phyloP scores from a whole-genome alignment of 1,140 invertebrate genomes.

The Zaprionus ornatus region DNA sequence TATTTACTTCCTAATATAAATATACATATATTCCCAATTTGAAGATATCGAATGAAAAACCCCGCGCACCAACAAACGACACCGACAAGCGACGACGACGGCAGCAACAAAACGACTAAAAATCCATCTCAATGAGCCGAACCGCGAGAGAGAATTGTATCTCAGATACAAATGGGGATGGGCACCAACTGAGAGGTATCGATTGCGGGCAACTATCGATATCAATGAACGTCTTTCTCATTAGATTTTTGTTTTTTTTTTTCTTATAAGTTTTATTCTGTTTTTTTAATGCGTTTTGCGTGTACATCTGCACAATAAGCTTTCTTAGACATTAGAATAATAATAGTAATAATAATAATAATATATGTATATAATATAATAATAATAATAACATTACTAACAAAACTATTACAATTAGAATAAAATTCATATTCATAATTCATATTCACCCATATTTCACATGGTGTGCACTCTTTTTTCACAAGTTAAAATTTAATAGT shows the following conservation, averaged over 20 bases:
- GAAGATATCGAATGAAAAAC: constrained; percentile 60
- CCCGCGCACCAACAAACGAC: constrained; percentile 64
- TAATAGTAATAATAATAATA: constrained; percentile 53
- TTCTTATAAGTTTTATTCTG: constrained; percentile 75
- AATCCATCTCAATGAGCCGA: constrained; percentile 55
- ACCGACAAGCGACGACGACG: constrained; percentile 69
- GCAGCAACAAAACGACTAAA: constrained; percentile 70
- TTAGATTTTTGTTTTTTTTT: constrained; percentile 22
- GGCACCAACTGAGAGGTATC: constrained; percentile 19
- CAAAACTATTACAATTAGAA: constrained; percentile 80
- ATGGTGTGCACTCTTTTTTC: constrained; percentile 33
- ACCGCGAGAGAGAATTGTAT: constrained; percentile 30
- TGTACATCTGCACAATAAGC: constrained; percentile 81
- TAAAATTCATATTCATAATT: constrained; percentile 79
- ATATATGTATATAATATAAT: constrained; percentile 4
- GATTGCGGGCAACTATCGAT: constrained; percentile 36
- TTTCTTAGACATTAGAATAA: constrained; percentile 63
- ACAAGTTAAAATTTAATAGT: constrained; percentile 78
- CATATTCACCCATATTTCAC: constrained; percentile 57
- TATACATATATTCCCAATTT: constrained; percentile 52
- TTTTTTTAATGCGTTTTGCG: constrained; percentile 76
- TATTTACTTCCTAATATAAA: neutral
- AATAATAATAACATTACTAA: constrained; percentile 81
- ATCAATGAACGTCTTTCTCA: neutral
- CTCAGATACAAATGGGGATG: constrained; percentile 56